These are phyloP conservation scores for Sphenopsis melanotis DNA, from an alignment of 2,797 vertebrate genomes.

Conservation along the genomic window DNA sequence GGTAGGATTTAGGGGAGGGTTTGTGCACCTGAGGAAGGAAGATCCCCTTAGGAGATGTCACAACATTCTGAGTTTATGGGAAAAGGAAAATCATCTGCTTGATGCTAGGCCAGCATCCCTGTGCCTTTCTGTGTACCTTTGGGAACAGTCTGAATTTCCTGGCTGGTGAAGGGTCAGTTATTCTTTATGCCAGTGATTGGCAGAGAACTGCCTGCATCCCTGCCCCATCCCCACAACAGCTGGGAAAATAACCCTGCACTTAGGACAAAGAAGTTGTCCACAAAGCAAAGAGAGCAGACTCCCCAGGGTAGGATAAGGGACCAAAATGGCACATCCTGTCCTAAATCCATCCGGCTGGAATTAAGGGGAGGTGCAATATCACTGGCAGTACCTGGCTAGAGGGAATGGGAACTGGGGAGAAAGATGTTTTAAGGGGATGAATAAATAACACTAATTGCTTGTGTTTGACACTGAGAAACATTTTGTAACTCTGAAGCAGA, in stretches of 20 bases:
- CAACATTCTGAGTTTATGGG: background rate
- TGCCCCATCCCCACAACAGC: background rate
- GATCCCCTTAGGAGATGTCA: background rate
- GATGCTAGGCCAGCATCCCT: background rate
- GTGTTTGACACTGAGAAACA: background rate
- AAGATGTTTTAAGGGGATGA: background rate
- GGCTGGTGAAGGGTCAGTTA: background rate
- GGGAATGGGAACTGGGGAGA: background rate
- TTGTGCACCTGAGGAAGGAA: background rate
- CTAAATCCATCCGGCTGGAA: background rate
- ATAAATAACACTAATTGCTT: slow-evolving; percentile 22
- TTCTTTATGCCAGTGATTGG: background rate
- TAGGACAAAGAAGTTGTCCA: background rate
- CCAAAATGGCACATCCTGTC: background rate
- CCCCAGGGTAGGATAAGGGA: background rate
- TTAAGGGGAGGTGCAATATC: background rate
- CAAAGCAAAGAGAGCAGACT: background rate
- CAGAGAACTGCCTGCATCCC: background rate
- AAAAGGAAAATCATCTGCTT: background rate
- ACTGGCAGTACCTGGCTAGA: background rate
- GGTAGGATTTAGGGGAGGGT: background rate
- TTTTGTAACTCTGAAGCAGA: background rate
- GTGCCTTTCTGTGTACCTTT: background rate
- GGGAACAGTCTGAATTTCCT: background rate
- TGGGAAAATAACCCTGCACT: background rate